These are phyloP conservation scores for Hoplias malabaricus DNA, from an alignment of 2,113 vertebrate genomes.

Conservation along the genomic window DNA sequence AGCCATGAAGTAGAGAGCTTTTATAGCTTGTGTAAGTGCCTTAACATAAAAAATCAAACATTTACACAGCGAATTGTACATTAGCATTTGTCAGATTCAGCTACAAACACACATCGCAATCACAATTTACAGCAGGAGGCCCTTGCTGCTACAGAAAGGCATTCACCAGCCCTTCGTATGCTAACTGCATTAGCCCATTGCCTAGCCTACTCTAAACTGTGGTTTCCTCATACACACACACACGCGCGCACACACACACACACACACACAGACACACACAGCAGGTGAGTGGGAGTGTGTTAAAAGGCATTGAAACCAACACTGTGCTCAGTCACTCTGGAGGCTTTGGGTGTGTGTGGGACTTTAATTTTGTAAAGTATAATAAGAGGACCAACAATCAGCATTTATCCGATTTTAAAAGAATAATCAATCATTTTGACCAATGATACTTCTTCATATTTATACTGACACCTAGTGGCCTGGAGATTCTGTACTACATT, in stretches of 20 bases:
- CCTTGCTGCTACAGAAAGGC: not conserved
- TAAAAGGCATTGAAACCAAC: constrained; percentile 19
- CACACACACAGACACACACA: not conserved
- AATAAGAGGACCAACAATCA: too few relatives aligned
- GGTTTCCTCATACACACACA: too few relatives aligned
- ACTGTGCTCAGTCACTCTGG: constrained; percentile 19
- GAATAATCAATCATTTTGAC: too few relatives aligned
- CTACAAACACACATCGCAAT: not conserved
- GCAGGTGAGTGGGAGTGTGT: not conserved
- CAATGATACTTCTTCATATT: too few relatives aligned
- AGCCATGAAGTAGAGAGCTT: not conserved
- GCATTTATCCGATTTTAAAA: too few relatives aligned
- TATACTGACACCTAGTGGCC: too few relatives aligned
- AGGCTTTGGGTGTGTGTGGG: not conserved
- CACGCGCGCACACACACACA: not conserved
- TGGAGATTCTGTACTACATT: too few relatives aligned
- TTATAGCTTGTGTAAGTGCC: constrained; percentile 13
- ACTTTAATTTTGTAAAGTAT: too few relatives aligned
- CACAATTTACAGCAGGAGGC: constrained; percentile 7
- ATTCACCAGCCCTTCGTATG: constrained; percentile 30
- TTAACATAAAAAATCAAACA: constrained; percentile 11
- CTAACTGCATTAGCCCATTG: not conserved
- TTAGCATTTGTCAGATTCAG: not conserved
- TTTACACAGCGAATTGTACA: constrained; percentile 12
- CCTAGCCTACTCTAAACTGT: constrained; percentile 21